These are phyloP conservation scores for Macrocentrus cingulum DNA, from an alignment of 1,140 invertebrate genomes.

Conservation along the genomic window DNA sequence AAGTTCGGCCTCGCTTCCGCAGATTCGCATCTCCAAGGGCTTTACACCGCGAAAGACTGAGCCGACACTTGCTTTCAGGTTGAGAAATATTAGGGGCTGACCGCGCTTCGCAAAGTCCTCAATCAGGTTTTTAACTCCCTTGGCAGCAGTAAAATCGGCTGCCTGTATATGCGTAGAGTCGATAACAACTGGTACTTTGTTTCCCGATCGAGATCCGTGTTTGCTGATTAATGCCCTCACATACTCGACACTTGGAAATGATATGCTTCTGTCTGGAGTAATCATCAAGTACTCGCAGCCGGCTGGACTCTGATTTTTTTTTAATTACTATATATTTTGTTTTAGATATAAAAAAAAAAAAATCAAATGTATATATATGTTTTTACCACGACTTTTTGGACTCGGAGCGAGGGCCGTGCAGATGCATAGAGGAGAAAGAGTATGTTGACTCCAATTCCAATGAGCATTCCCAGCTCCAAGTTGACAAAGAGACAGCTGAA, in stretches of 20 bases:
- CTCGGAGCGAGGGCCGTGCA: constrained; percentile 69
- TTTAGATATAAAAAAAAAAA: no score
- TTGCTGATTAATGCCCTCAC: constrained; percentile 73
- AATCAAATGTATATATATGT: constrained; percentile 10
- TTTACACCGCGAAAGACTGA: constrained; percentile 71
- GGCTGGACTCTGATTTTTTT: constrained; percentile 55
- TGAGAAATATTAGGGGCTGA: constrained; percentile 75
- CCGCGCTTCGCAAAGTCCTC: constrained; percentile 72
- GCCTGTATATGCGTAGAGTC: constrained; percentile 77
- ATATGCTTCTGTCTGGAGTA: constrained; percentile 71
- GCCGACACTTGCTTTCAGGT: constrained; percentile 71
- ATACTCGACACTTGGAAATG: constrained; percentile 79
- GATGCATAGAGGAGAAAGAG: constrained; percentile 72
- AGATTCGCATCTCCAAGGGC: constrained; percentile 68
- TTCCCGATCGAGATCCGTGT: constrained; percentile 65
- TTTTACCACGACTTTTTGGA: constrained; percentile 62
- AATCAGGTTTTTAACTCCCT: constrained; percentile 73
- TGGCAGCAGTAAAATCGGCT: constrained; percentile 75
- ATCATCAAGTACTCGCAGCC: constrained; percentile 71
- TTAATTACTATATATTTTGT: not conserved
- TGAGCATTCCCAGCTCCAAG: constrained; percentile 74
- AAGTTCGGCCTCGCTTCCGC: constrained; percentile 65
- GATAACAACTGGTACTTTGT: constrained; percentile 69
- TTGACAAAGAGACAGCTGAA: constrained; percentile 68
- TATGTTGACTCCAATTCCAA: constrained; percentile 73